Evolutionary conservation across 2,797 vertebrate species (phyloP), one percentile per base, ranked within the genome.

Genomic region (Strix occidentalis): DNA sequence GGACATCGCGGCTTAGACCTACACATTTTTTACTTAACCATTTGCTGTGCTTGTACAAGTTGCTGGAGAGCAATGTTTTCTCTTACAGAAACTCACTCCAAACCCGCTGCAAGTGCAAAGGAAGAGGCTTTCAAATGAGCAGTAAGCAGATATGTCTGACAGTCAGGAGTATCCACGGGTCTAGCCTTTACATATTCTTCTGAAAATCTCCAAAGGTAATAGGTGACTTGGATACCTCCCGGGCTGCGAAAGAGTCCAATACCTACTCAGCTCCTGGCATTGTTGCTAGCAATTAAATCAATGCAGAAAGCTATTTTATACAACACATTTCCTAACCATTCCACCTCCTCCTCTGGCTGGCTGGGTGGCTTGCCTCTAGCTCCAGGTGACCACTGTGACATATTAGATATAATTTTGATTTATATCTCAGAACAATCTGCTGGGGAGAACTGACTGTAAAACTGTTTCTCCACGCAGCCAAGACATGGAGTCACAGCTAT

Each of bases 281-380:
- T 3, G 5, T 10, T 46, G 39, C 50, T 50, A 46, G n/a, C n/a
- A 63, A 39, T 12, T n/a, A 14, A 56, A 35, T 24, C 46, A 48
- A 8, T 10, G n/a, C 64, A 64, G 76, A 19, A 15, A 60, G 39
- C 0, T 0, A 56, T 5, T 41, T 25, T 33, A 4, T 3, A 20
- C 0, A 0, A 13, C 7, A 14, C 20, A 5, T 46, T 51, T 63
- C 48, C 2, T 5, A 11, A 5, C 26, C 11, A 13, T 39, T 29
- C 39, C 1, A 9, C 39, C 33, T 65, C 63, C 43, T 75, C 15
- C 61, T 71, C 60, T 21, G 33, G n/a, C 33, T 50, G 51, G 48
- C 31, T 25, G 48, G 20, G n/a, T 13, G 33, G 17, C 39, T 53
- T 8, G 14, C 28, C 46, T 65, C 69, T 11, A 53, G 46, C 18